Conservation (phyloP, 2,888 invertebrate species). For the Patella ulyssiponensis region DNA sequence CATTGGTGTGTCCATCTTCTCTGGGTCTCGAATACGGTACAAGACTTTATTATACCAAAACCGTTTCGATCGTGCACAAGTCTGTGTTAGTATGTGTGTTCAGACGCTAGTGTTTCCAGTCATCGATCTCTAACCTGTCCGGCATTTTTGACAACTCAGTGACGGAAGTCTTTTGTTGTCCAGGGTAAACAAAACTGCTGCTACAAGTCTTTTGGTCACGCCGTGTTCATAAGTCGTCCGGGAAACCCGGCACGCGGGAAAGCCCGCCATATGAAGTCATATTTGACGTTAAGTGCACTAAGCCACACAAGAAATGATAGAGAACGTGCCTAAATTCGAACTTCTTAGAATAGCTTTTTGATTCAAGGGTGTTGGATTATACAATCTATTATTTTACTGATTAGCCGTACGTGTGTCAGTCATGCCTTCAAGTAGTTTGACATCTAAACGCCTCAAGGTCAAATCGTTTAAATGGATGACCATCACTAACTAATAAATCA, state of each 20-base stretch:
- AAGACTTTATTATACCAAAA: too few relatives aligned
- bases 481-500: too few relatives aligned
- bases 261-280: not conserved
- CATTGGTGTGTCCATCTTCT: not conserved
- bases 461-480: too few relatives aligned
- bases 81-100: not conserved
- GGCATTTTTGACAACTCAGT: conserved; percentile 5
- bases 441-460: too few relatives aligned
- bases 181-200: not conserved
- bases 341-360: conserved; percentile 4
- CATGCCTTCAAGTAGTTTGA: too few relatives aligned
- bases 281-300: not conserved
- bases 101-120: not conserved
- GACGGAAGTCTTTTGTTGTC: conserved; percentile 9
- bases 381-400: not conserved
- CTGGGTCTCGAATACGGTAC: too few relatives aligned
- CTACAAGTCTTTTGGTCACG: conserved; percentile 11
- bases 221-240: conserved; percentile 2
- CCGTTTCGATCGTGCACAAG: not conserved
- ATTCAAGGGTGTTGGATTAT: not conserved
- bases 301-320: not conserved
- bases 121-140: conserved; percentile 11
- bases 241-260: conserved; percentile 2
- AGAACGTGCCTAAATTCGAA: conserved; percentile 4
- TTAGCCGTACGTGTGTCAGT: not conserved